Conservation (phyloP, 2,888 invertebrate species). For the Drosophila borborema region DNA sequence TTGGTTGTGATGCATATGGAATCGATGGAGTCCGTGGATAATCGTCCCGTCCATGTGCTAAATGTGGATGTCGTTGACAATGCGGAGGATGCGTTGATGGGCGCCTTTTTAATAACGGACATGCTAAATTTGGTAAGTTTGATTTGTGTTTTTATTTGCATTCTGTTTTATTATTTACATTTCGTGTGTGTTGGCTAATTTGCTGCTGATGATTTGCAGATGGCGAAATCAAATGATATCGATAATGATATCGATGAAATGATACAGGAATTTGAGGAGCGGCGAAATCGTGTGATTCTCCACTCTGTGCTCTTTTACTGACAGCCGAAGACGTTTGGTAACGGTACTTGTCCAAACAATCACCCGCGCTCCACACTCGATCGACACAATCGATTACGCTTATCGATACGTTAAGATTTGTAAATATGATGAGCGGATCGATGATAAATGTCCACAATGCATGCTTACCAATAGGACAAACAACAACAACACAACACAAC, state of each 20-base stretch:
- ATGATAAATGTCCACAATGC: slow-evolving; percentile 20
- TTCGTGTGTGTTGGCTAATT: not conserved
- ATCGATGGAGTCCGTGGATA: slow-evolving; percentile 90
- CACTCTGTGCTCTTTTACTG: slow-evolving; percentile 75
- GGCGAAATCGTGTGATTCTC: slow-evolving; percentile 66
- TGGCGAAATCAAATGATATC: slow-evolving; percentile 67
- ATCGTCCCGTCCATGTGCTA: slow-evolving; percentile 97
- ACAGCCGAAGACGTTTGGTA: slow-evolving; percentile 56
- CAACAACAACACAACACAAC: slow-evolving; percentile 10
- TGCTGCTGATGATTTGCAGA: slow-evolving; percentile 35
- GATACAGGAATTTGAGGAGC: slow-evolving; percentile 74
- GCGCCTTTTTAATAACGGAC: slow-evolving; percentile 98
- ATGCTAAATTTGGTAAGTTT: slow-evolving; percentile 92
- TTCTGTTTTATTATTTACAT: not conserved
- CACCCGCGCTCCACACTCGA: slow-evolving; percentile 52
- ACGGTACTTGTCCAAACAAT: slow-evolving; percentile 39
- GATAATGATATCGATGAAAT: slow-evolving; percentile 74
- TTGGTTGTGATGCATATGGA: slow-evolving; percentile 98
- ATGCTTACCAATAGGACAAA: slow-evolving; percentile 23
- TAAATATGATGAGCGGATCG: slow-evolving; percentile 44
- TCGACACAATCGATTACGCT: slow-evolving; percentile 22
- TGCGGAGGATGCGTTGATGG: slow-evolving; percentile 99
- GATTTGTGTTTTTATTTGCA: not conserved
- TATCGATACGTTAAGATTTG: slow-evolving; percentile 32
- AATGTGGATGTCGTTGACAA: slow-evolving; percentile 99